Evolutionary conservation across 2,797 vertebrate genomes (phyloP).

Genomic region (Sitta carolinensis): DNA sequence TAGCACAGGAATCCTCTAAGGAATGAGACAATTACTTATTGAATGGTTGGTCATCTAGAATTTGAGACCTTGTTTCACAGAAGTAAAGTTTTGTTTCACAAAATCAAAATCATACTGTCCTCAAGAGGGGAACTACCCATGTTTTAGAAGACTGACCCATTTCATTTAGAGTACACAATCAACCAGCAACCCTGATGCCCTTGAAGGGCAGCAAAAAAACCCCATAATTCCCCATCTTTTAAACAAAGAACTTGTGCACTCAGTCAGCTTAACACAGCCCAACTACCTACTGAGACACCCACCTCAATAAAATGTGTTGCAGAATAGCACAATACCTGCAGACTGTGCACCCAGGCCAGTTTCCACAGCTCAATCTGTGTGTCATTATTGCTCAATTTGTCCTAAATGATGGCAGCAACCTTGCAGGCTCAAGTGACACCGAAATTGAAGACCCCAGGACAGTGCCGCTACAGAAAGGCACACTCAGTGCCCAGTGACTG

Average conservation of each 20-base stretch:
- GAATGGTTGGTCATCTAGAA: background rate
- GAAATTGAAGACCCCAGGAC: background rate
- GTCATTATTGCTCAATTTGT: background rate
- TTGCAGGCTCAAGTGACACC: background rate
- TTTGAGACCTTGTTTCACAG: background rate
- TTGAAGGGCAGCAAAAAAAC: background rate
- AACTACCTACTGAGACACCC: background rate
- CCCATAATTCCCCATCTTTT: background rate
- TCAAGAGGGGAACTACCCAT: background rate
- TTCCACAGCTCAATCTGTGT: background rate
- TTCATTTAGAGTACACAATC: background rate
- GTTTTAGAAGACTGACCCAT: background rate
- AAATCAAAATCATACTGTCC: background rate
- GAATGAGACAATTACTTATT: background rate
- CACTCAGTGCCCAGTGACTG: fast-evolving
- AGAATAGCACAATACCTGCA: background rate
- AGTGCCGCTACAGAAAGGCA: fast-evolving
- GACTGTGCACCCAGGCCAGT: fast-evolving
- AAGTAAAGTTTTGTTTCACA: background rate
- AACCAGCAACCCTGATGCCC: background rate
- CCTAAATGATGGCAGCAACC: background rate
- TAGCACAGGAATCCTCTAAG: background rate
- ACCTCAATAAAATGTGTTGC: background rate
- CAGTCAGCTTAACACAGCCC: background rate
- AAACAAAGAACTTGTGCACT: background rate